phyloP scores from a whole-genome alignment of 1,140 invertebrate species.

The Drosophila nebulosa region DNA sequence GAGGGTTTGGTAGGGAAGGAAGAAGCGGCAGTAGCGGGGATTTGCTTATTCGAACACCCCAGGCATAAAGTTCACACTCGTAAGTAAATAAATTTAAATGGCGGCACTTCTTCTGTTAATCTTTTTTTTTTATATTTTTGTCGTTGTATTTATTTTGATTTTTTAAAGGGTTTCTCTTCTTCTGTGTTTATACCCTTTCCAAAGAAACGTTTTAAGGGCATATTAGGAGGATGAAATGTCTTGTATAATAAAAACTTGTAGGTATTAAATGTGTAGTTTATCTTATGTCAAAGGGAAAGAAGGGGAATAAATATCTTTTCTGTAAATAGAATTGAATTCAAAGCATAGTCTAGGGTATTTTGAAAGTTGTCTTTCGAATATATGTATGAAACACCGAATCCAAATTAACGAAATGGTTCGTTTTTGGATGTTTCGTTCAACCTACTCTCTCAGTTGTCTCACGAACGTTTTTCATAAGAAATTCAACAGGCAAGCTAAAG shows the following conservation, averaged over 20 bases:
- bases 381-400: not conserved
- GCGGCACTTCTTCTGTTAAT: slow-evolving; percentile 75
- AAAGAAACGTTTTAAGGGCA: not conserved
- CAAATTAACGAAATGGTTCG: not conserved
- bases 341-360: not conserved
- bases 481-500: slow-evolving; percentile 75
- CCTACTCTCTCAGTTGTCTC: slow-evolving; percentile 11
- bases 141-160: slow-evolving; percentile 40
- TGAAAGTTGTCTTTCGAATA: not conserved
- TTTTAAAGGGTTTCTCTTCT: slow-evolving; percentile 8
- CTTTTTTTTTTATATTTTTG: slow-evolving; percentile 37
- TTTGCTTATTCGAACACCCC: slow-evolving; percentile 51
- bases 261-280: too few relatives aligned
- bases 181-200: not conserved
- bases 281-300: too few relatives aligned
- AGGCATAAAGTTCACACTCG: slow-evolving; percentile 78
- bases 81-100: slow-evolving; percentile 79
- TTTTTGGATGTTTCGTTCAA: not conserved
- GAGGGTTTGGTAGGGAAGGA: not conserved
- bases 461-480: slow-evolving; percentile 69
- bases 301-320: too few relatives aligned
- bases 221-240: not conserved
- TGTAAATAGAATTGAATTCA: not conserved
- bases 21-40: not conserved
- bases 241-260: too few relatives aligned